phyloP scores from a whole-genome alignment of 1,140 invertebrate species.

The Micrasema longulum region DNA sequence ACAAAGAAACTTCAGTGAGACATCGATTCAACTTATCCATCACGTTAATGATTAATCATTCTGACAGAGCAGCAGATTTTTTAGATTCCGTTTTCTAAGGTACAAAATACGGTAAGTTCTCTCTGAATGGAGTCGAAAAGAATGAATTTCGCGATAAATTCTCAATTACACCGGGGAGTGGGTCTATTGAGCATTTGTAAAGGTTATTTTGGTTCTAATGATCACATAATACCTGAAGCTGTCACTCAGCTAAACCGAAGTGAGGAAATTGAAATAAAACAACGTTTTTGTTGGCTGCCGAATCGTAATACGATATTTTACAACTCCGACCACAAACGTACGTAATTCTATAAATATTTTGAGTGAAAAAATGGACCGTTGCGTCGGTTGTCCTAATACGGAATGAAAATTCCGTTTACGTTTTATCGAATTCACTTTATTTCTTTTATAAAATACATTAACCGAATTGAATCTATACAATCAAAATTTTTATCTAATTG shows the following conservation, averaged over 20 bases:
- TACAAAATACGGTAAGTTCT: too few relatives aligned
- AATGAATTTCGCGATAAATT: slow-evolving; percentile 19
- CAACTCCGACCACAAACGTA: not conserved
- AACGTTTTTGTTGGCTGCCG: slow-evolving; percentile 25
- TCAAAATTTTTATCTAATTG: too few relatives aligned
- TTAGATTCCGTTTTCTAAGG: too few relatives aligned
- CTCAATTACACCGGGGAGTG: slow-evolving; percentile 8
- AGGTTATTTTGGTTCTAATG: slow-evolving; percentile 34
- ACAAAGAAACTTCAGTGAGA: too few relatives aligned
- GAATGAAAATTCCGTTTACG: too few relatives aligned
- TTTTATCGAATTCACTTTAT: too few relatives aligned
- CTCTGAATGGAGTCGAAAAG: not conserved
- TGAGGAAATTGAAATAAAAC: slow-evolving; percentile 34
- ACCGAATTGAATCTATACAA: too few relatives aligned
- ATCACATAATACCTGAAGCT: slow-evolving; percentile 14
- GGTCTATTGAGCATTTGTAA: slow-evolving; percentile 11
- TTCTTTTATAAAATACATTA: too few relatives aligned
- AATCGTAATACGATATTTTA: slow-evolving; percentile 41
- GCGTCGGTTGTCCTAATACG: too few relatives aligned
- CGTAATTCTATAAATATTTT: slow-evolving; percentile 35
- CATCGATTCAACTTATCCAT: too few relatives aligned
- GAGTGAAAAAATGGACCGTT: slow-evolving; percentile 1
- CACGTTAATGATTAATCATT: too few relatives aligned
- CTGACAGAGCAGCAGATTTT: too few relatives aligned
- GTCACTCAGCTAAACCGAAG: slow-evolving; percentile 3